phyloP scores from a whole-genome alignment of 30 jellyfish, hydroid and myxozoan genomes.

The Hydractinia echinata region DNA sequence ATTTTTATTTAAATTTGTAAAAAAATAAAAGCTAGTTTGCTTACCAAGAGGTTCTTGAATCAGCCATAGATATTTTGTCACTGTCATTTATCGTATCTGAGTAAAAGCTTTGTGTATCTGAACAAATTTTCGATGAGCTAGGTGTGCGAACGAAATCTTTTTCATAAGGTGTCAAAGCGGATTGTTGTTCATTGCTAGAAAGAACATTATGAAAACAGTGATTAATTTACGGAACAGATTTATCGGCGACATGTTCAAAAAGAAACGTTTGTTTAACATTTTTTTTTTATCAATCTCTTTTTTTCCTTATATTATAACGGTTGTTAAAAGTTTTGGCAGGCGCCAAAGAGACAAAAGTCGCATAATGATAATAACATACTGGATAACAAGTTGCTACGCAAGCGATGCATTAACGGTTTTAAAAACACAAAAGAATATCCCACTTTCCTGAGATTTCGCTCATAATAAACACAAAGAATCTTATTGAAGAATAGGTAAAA shows the following conservation, averaged over 20 bases:
- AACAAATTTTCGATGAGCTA: slow-evolving; percentile 9
- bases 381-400: too few relatives aligned
- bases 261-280: neutral
- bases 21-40: neutral
- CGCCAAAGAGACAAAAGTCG: too few relatives aligned
- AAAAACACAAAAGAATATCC: too few relatives aligned
- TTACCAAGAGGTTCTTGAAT: slow-evolving; percentile 10
- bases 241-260: neutral
- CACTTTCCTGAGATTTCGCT: too few relatives aligned
- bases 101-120: slow-evolving; percentile 1
- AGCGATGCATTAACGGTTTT: too few relatives aligned
- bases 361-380: too few relatives aligned
- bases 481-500: too few relatives aligned
- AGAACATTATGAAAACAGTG: neutral
- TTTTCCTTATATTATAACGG: neutral
- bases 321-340: too few relatives aligned
- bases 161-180: slow-evolving; percentile 16
- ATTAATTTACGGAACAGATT: neutral
- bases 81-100: neutral
- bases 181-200: slow-evolving; percentile 19
- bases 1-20: too few relatives aligned
- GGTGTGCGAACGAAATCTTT: slow-evolving; percentile 12
- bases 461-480: too few relatives aligned
- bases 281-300: neutral
- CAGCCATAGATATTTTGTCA: slow-evolving; percentile 5